Evolutionary conservation across 2,888 invertebrate genomes (phyloP), one percentile per base, ranked within the genome.

Genomic region (Hololepta plana): DNA sequence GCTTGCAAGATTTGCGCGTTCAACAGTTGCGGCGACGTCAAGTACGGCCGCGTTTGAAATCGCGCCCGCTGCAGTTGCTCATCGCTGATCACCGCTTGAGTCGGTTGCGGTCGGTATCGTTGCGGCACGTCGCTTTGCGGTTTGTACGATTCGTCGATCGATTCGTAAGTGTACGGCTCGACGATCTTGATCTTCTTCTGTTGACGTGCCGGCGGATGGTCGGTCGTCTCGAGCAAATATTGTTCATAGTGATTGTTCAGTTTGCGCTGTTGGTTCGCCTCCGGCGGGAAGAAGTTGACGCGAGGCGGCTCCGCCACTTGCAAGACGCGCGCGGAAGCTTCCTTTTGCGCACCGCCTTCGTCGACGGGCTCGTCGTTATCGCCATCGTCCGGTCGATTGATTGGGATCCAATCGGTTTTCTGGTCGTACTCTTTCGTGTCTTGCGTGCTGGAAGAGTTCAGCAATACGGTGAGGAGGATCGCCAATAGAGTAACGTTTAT

Each of bases 391-490:
- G 50, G 53, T 25, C 53, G 46, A 6, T 49, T 41, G 9, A 67
- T 45, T 8, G 67, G 67, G 28, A 67, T 55, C 67, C 67, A 68
- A 29, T 67, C 67, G 32, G 47, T 53, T n/a, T n/a, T n/a, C 11
- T 47, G 45, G 32, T 51, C 50, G 32, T 51, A 52, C 3, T 44
- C 38, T 35, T 34, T 35, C 14, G 32, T 19, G 19, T 39, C 30
- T 26, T 15, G n/a, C n/a, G n/a, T n/a, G n/a, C n/a, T n/a, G n/a
- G n/a, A n/a, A n/a, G n/a, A n/a, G n/a, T n/a, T n/a, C n/a, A n/a
- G n/a, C n/a, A n/a, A n/a, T n/a, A n/a, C n/a, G n/a, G n/a, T n/a
- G n/a, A n/a, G n/a, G n/a, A n/a, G n/a, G n/a, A n/a, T n/a, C n/a
- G n/a, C n/a, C n/a, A n/a, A n/a, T n/a, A n/a, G n/a, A n/a, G n/a